Conservation (phyloP, 2,113 vertebrate genomes). For the Dicrurus megarhynchus region DNA sequence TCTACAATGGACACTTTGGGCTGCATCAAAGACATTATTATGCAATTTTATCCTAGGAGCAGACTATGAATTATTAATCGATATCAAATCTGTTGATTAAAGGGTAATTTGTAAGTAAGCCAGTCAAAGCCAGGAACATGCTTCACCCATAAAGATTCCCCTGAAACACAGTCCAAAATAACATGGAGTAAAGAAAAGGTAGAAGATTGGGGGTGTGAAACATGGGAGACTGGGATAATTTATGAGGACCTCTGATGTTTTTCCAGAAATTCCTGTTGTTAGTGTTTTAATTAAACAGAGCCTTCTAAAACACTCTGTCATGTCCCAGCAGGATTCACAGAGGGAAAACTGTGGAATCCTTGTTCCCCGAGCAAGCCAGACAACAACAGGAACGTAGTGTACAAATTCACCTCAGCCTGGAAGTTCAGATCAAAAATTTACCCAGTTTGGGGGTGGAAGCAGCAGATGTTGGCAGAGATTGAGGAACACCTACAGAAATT, state of each 20-base stretch:
- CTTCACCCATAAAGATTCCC: slow-evolving; percentile 27
- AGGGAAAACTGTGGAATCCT: background rate
- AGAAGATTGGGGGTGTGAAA: background rate
- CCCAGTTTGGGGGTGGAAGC: background rate
- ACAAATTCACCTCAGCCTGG: background rate
- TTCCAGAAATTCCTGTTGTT: slow-evolving; percentile 47
- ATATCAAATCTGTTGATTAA: slow-evolving; percentile 78
- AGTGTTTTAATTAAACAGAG: slow-evolving; percentile 14
- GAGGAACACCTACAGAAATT: background rate
- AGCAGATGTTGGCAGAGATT: background rate
- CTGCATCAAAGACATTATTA: slow-evolving; percentile 72
- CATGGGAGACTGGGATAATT: background rate
- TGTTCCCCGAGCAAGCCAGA: background rate
- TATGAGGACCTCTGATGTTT: slow-evolving; percentile 33
- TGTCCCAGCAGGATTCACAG: background rate
- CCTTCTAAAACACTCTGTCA: background rate
- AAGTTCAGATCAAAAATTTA: background rate
- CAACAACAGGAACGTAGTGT: background rate
- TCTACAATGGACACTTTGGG: slow-evolving; percentile 72
- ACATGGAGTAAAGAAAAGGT: background rate
- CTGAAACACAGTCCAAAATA: slow-evolving; percentile 5
- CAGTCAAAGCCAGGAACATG: slow-evolving; percentile 28
- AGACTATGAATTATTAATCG: slow-evolving; percentile 79
- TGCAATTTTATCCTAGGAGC: slow-evolving; percentile 69
- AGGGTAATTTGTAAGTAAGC: slow-evolving; percentile 70